A percentile compares a stretch with the other conserved stretches of the same genome.
Conservation (phyloP, 2,888 invertebrate species). For the Callyntrura sp. region DNA sequence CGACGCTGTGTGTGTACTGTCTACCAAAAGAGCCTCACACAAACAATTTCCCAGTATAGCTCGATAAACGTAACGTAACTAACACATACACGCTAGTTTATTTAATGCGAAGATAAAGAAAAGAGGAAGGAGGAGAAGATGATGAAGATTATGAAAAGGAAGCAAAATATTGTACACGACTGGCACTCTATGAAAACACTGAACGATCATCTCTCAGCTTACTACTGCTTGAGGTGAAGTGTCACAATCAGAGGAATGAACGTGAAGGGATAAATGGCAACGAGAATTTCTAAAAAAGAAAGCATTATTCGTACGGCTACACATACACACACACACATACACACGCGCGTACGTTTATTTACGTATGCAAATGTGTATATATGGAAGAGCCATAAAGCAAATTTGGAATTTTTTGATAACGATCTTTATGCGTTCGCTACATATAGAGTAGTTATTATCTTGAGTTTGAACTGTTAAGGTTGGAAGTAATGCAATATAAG, state of each 20-base stretch:
- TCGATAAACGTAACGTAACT: background rate
- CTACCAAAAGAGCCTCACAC: conserved; percentile 35
- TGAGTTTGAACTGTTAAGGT: conserved; percentile 27
- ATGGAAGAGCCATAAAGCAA: conserved; percentile 22
- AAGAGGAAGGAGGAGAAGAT: background rate
- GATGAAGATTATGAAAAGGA: conserved; percentile 25
- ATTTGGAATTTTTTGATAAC: conserved; percentile 51
- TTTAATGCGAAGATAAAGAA: too few species aligned
- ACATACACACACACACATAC: too few species aligned
- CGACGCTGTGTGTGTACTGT: conserved; percentile 13
- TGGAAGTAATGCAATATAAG: background rate
- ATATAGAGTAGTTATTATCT: conserved; percentile 8
- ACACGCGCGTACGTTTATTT: background rate
- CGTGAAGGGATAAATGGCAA: conserved; percentile 4
- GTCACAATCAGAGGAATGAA: conserved; percentile 32
- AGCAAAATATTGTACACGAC: background rate
- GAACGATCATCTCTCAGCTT: too few species aligned
- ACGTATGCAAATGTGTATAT: background rate
- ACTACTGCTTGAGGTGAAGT: conserved; percentile 25
- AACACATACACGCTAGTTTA: background rate
- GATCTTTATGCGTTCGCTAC: conserved; percentile 13
- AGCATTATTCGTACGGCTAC: background rate
- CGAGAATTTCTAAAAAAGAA: background rate
- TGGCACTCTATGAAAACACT: background rate
- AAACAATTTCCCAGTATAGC: background rate